Evolutionary conservation across 1,140 invertebrate species (phyloP).

Genomic region (Cherax destructor): DNA sequence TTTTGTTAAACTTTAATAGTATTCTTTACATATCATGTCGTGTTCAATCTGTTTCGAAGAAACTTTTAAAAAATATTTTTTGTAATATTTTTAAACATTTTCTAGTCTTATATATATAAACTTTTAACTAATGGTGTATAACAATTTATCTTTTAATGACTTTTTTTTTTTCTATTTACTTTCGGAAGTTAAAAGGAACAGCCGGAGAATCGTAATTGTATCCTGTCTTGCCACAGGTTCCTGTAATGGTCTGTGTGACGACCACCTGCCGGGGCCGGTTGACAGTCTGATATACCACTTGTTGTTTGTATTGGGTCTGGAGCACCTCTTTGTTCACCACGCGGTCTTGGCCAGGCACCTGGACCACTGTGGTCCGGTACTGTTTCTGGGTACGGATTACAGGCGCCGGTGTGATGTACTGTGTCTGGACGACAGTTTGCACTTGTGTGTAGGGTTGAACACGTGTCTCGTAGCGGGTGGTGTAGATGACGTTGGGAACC

Average conservation of each 20-base stretch:
- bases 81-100: neutral
- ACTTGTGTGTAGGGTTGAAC: conserved; percentile 24
- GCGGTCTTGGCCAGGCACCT: conserved; percentile 48
- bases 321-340: conserved; percentile 33
- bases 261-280: conserved; percentile 41
- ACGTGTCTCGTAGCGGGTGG: conserved; percentile 34
- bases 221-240: conserved; percentile 37
- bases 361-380: conserved; percentile 46
- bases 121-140: neutral
- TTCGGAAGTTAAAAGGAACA: conserved; percentile 23
- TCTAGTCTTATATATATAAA: neutral
- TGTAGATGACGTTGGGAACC: conserved; percentile 46
- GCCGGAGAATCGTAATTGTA: conserved; percentile 42
- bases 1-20: neutral
- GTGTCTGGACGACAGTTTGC: too few relatives aligned
- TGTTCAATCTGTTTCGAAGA: too few relatives aligned
- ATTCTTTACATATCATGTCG: neutral
- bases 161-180: too few relatives aligned
- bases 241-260: conserved; percentile 53
- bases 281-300: conserved; percentile 51
- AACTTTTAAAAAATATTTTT: neutral
- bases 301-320: conserved; percentile 49
- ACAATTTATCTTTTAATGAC: neutral
- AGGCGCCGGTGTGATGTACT: conserved; percentile 36
- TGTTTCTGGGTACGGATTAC: conserved; percentile 27